These are phyloP conservation scores for Teinopalpus imperialis DNA, from an alignment of 2,888 invertebrate genomes.

Conservation along the genomic window DNA sequence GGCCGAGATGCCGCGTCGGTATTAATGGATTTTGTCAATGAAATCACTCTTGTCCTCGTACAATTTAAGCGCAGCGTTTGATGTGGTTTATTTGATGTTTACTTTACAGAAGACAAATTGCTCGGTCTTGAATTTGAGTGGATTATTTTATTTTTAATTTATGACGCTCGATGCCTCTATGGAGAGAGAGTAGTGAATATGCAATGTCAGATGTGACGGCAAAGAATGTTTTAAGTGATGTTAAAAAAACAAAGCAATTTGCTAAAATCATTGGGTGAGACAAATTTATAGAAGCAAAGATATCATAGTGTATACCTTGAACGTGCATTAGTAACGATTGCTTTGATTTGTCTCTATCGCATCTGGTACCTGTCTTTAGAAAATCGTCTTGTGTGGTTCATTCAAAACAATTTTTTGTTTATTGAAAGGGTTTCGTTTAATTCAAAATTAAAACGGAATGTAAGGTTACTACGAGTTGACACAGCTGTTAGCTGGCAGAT, in stretches of 20 bases:
- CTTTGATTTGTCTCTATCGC: slow-evolving; percentile 4
- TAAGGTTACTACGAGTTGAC: slow-evolving; percentile 7
- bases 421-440: slow-evolving; percentile 8
- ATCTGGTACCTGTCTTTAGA: not conserved
- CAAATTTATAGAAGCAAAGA: not conserved
- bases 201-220: slow-evolving; percentile 16
- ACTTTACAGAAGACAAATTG: slow-evolving; percentile 65
- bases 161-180: slow-evolving; percentile 24
- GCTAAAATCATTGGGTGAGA: not conserved
- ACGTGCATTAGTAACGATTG: slow-evolving; percentile 5
- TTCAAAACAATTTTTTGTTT: slow-evolving; percentile 1
- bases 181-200: not conserved
- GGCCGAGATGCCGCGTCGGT: slow-evolving; percentile 55
- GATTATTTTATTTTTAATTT: slow-evolving; percentile 33
- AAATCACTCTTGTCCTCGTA: slow-evolving; percentile 48
- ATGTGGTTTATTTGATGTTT: slow-evolving; percentile 64
- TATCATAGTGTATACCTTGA: not conserved
- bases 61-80: slow-evolving; percentile 59
- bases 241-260: not conserved
- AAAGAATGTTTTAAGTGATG: slow-evolving; percentile 3
- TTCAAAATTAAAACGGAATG: slow-evolving; percentile 5
- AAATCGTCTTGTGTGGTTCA: slow-evolving; percentile 13
- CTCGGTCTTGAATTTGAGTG: slow-evolving; percentile 31
- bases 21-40: slow-evolving; percentile 80
- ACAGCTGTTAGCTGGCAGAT: slow-evolving; percentile 8